A percentile compares a stretch with the other conserved stretches of the same genome.
These are phyloP conservation scores for Mormyrus lacerda DNA, from an alignment of 2,113 vertebrate species.

Conservation along the genomic window DNA sequence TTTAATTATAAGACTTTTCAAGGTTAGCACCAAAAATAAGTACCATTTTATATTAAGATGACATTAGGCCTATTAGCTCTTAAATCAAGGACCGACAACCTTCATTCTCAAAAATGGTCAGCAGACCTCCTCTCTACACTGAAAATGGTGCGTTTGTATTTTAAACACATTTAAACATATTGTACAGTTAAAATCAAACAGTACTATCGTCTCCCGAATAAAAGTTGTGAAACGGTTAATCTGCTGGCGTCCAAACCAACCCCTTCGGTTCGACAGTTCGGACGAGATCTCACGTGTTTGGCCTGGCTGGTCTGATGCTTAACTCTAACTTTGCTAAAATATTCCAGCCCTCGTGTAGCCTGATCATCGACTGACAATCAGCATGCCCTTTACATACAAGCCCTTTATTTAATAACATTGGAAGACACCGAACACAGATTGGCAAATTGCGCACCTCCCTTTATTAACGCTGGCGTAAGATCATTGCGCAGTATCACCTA, in stretches of 20 bases:
- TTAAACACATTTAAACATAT: not conserved
- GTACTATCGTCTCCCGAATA: not conserved
- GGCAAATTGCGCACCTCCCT: not conserved
- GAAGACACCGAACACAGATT: not conserved
- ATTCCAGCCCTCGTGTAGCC: not conserved
- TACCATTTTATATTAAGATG: not conserved
- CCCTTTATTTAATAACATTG: not conserved
- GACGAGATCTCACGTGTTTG: not conserved
- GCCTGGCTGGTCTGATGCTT: not conserved
- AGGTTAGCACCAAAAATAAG: not conserved
- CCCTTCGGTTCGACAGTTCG: not conserved
- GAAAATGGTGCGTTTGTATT: not conserved
- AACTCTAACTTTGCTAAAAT: not conserved
- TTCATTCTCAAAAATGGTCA: not conserved
- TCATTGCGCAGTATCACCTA: slow-evolving; percentile 40
- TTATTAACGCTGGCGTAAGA: slow-evolving; percentile 38
- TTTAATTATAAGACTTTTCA: not conserved
- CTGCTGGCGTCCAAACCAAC: not conserved
- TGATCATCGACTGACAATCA: not conserved
- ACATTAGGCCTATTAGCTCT: not conserved
- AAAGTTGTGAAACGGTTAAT: not conserved
- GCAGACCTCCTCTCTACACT: too few species aligned
- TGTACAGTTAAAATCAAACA: not conserved
- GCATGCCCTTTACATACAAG: not conserved
- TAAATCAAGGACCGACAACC: not conserved